Conservation (phyloP, 2,888 invertebrate genomes). For the Calameuta pallipes region DNA sequence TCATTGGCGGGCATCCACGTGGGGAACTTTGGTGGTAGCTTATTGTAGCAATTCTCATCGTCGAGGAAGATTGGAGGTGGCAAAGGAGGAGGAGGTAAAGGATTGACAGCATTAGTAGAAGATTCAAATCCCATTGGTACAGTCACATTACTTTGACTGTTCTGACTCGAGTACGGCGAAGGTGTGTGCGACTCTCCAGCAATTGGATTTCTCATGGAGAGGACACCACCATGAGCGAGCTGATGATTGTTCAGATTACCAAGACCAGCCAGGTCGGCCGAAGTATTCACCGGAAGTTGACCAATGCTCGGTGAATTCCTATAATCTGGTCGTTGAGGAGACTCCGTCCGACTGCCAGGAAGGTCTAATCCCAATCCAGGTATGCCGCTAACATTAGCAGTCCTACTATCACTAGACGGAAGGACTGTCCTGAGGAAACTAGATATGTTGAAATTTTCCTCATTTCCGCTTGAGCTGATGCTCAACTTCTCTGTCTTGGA, state of each 20-base stretch:
- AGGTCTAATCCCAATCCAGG: constrained; percentile 60
- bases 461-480: constrained; percentile 46
- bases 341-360: constrained; percentile 42
- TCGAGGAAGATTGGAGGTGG: constrained; percentile 64
- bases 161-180: constrained; percentile 62
- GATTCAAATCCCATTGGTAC: constrained; percentile 43
- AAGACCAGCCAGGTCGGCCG: constrained; percentile 42
- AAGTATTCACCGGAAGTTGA: constrained; percentile 44
- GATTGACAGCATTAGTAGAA: constrained; percentile 44
- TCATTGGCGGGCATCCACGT: constrained; percentile 64
- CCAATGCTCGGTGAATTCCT: constrained; percentile 68
- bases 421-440: constrained; percentile 72
- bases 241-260: constrained; percentile 47
- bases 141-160: constrained; percentile 56
- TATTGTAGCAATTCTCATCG: constrained; percentile 63
- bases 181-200: constrained; percentile 57
- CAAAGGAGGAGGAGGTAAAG: constrained; percentile 63
- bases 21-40: constrained; percentile 66
- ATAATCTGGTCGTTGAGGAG: constrained; percentile 53
- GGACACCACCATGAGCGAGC: constrained; percentile 57
- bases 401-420: constrained; percentile 64
- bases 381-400: constrained; percentile 49
- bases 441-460: constrained; percentile 70
- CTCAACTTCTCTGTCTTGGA: constrained; percentile 41
- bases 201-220: constrained; percentile 48